phyloP scores from a whole-genome alignment of 2,113 vertebrate species.

The Chloropsis hardwickii region DNA sequence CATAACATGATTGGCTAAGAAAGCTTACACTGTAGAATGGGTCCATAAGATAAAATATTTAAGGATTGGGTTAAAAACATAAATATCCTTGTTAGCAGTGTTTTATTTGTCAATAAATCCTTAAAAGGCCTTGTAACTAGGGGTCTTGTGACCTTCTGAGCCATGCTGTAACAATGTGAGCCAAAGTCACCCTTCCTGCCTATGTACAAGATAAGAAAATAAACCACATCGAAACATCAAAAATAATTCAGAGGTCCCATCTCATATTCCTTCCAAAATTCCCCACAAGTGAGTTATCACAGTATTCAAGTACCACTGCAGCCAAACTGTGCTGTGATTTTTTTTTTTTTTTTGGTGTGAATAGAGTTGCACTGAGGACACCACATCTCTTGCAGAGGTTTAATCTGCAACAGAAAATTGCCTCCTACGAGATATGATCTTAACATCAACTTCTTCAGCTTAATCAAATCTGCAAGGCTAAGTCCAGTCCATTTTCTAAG shows the following conservation, averaged over 20 bases:
- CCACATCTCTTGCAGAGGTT: not conserved
- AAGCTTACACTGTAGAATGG: not conserved
- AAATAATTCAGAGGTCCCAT: not conserved
- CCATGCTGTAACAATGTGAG: not conserved
- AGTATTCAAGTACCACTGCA: not conserved
- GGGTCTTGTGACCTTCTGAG: not conserved
- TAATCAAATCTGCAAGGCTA: not conserved
- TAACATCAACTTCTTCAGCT: not conserved
- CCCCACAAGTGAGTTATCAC: not conserved
- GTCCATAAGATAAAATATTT: not conserved
- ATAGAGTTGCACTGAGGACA: not conserved
- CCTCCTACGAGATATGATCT: not conserved
- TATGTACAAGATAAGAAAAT: not conserved
- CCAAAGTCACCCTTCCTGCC: not conserved
- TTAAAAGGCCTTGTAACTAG: not conserved
- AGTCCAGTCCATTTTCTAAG: not conserved
- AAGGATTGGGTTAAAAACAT: not conserved
- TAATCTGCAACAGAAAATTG: not conserved
- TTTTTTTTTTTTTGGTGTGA: not conserved
- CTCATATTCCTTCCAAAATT: not conserved
- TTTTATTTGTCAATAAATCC: not conserved
- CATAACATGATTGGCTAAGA: not conserved
- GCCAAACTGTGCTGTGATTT: fast-evolving
- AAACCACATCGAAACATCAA: not conserved
- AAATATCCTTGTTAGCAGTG: not conserved